A percentile compares a stretch with the other conserved stretches of the same genome.
phyloP scores from a whole-genome alignment of 1,140 invertebrate species.

The Stenopsyche tienmushanensis region DNA sequence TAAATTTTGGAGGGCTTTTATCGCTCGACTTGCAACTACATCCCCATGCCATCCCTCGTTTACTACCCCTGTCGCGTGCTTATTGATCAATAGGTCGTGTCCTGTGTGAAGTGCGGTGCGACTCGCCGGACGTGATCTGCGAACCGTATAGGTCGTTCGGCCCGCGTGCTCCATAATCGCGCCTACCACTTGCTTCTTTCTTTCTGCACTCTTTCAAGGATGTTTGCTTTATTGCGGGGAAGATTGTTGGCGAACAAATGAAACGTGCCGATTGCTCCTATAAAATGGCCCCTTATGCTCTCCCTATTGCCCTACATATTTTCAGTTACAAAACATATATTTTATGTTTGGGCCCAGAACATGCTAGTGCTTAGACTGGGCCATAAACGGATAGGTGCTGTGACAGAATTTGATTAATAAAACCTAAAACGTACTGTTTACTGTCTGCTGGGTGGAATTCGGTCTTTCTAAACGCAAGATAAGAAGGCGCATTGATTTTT shows the following conservation, averaged over 20 bases:
- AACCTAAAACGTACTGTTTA: no score
- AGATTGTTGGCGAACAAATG: constrained; percentile 21
- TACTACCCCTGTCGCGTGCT: constrained; percentile 13
- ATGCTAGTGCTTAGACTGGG: no score
- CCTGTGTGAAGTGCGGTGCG: no score
- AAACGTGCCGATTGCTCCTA: constrained; percentile 20
- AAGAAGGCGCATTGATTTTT: no score
- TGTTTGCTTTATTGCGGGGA: constrained; percentile 6
- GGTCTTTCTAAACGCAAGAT: no score
- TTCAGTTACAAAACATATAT: constrained; percentile 17
- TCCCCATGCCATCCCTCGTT: not conserved
- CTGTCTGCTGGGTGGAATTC: no score
- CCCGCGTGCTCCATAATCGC: not conserved
- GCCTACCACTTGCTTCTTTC: not conserved
- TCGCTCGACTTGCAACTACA: not conserved
- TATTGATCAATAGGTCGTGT: not conserved
- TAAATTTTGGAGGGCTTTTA: not conserved
- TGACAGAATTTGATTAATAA: no score
- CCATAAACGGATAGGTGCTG: no score
- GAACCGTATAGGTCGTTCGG: constrained; percentile 5
- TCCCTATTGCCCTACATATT: constrained; percentile 7
- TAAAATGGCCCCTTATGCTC: constrained; percentile 6
- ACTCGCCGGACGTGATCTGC: constrained; percentile 19
- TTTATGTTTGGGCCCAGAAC: no score
- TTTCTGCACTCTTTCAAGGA: constrained; percentile 4